Conservation (phyloP, 1,140 invertebrate species). For the Drosophila simulans region DNA sequence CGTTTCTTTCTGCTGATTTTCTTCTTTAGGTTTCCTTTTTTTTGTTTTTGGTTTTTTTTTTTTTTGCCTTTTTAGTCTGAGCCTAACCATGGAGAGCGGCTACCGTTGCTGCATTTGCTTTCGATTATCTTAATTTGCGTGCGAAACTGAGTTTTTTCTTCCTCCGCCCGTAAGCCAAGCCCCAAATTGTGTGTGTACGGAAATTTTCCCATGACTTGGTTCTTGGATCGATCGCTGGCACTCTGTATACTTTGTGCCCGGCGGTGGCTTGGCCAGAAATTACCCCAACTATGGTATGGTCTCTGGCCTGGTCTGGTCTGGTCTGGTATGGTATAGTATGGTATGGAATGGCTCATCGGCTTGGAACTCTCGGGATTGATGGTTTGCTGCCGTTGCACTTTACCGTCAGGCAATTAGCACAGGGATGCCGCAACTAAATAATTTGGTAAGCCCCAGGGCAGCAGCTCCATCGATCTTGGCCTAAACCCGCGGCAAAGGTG, state of each 20-base stretch:
- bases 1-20: conserved; percentile 52
- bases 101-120: conserved; percentile 80
- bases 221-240: conserved; percentile 22
- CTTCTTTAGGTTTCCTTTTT: conserved; percentile 12
- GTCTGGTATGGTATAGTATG: not conserved
- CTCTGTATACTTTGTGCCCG: conserved; percentile 73
- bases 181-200: conserved; percentile 83
- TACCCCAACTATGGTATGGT: conserved; percentile 63
- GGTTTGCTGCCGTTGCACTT: conserved; percentile 73
- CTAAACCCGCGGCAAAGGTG: conserved; percentile 42
- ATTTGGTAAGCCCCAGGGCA: conserved; percentile 67
- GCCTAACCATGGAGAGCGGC: conserved; percentile 76
- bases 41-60: conserved; percentile 10
- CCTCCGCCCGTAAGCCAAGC: conserved; percentile 73
- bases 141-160: conserved; percentile 83
- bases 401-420: conserved; percentile 80
- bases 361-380: conserved; percentile 64
- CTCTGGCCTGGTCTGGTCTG: conserved; percentile 15
- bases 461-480: conserved; percentile 15
- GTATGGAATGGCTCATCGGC: conserved; percentile 25
- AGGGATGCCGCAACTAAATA: conserved; percentile 81
- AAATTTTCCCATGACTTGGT: conserved; percentile 82
- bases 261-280: conserved; percentile 80
- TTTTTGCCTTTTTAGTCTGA: conserved; percentile 29
- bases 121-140: conserved; percentile 85